Base-by-base conservation (phyloP, 2,888 invertebrate species). In the Dilophus febrilis region DNA sequence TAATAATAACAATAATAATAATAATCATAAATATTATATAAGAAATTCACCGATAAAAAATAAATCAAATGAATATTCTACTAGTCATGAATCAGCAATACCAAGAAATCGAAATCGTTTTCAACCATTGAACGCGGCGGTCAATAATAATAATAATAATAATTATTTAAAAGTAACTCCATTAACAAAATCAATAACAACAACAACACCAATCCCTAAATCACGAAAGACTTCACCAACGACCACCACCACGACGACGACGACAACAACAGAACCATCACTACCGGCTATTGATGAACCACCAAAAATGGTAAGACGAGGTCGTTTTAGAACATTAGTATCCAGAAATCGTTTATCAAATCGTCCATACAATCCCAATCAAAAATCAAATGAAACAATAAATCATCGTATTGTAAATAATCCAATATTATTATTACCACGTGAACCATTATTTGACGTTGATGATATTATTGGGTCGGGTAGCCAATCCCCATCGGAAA, bases 381-480 rank as follows among this genome's bases (percentile, higher is more conserved):
- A 53, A 55, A 2, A 43, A 53, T 8, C 49, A n/a, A 43, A 43
- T 10, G 48, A 47, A 26, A 48, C 46, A 22, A 22, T 8, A 22
- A 22, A 4, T 6, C 22, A 22, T 22, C 4, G 22, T 6, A 22
- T 22, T 22, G 5, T 6, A 22, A 22, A 22, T 22, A 22, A 22
- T 22, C 22, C 22, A 22, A 6, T 22, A 22, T 22, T 22, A 22
- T 22, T 22, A 22, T 22, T 22, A 22, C 8, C 8, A 22, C 22
- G 22, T 22, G 22, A 22, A 3, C 57, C 57, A 1, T 53, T 56
- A 10, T 54, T 59, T 40, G 54, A 56, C 11, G 61, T 58, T 44
- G 56, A 58, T 2, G 61, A 60, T 30, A 49, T 56, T 3, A 61
- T 61, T 41, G 56, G 55, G 12, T 58, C n/a, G n/a, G n/a, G n/a